Conservation (phyloP, 2,888 invertebrate species). For the Heliconius charithonia region DNA sequence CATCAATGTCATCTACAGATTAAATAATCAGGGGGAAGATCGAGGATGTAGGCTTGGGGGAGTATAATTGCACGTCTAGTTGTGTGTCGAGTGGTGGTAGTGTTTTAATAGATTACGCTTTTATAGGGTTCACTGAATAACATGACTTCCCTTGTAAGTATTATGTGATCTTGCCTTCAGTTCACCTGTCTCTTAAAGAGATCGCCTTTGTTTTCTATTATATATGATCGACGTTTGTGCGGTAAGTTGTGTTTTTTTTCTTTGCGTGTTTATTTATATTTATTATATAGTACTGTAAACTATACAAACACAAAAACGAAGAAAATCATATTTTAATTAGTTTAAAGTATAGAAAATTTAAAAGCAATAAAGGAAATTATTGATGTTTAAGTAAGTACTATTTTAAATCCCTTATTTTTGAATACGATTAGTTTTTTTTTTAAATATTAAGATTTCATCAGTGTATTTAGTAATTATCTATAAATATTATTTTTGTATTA, state of each 20-base stretch:
- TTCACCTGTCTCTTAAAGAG: constrained; percentile 19
- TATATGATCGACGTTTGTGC: not conserved
- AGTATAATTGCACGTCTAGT: constrained; percentile 54
- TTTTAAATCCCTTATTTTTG: no score
- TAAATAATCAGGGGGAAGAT: constrained; percentile 65
- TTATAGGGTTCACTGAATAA: constrained; percentile 37
- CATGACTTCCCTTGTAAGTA: constrained; percentile 26
- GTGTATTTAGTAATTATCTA: no score
- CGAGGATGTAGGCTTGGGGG: constrained; percentile 50
- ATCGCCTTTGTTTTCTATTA: not conserved
- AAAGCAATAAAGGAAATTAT: no score
- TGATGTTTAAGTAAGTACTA: no score
- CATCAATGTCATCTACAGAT: constrained; percentile 70
- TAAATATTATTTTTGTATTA: no score
- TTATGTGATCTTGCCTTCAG: constrained; percentile 22
- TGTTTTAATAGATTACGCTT: constrained; percentile 54
- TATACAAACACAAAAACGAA: no score
- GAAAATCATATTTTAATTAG: not conserved
- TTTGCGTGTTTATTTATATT: not conserved
- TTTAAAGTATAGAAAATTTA: no score
- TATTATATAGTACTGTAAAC: not conserved
- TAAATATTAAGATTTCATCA: no score
- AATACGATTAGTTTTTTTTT: no score
- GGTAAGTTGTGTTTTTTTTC: not conserved
- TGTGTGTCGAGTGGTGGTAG: constrained; percentile 61